Evolutionary conservation across 2,113 vertebrate species (phyloP).

Genomic region (Diphyllodes magnificus): DNA sequence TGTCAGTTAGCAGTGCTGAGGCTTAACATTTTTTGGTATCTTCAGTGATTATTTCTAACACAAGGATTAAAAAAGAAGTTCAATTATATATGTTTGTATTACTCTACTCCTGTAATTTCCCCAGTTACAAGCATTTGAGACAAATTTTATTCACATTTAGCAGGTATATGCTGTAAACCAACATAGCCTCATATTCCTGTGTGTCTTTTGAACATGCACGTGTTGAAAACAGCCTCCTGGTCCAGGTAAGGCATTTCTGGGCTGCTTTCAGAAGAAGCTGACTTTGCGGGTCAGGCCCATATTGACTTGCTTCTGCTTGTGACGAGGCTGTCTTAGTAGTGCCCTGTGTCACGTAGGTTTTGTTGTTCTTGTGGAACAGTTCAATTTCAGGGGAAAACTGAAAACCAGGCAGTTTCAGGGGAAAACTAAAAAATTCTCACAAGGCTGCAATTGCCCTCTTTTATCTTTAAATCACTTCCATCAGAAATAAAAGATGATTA

Average conservation of each 20-base stretch:
- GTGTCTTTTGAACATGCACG: background rate
- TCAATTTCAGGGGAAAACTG: background rate
- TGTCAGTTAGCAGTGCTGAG: background rate
- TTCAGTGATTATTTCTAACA: background rate
- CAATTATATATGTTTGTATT: background rate
- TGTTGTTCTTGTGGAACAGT: background rate
- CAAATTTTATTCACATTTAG: background rate
- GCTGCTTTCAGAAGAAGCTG: background rate
- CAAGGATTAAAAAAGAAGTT: background rate
- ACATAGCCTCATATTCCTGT: background rate
- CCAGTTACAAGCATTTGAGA: background rate
- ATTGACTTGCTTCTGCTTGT: background rate
- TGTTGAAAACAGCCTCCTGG: background rate
- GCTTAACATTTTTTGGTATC: background rate
- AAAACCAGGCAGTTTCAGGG: background rate
- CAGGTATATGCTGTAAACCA: background rate
- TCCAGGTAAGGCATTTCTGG: background rate
- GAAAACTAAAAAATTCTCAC: background rate
- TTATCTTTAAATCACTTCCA: background rate
- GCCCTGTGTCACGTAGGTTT: background rate
- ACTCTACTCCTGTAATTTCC: background rate
- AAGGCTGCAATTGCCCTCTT: background rate
- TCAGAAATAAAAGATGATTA: background rate
- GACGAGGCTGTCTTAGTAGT: background rate
- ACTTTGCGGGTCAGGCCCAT: rapidly evolving